These are phyloP conservation scores for Hylaeus anthracinus DNA, from an alignment of 1,140 invertebrate species.

Conservation along the genomic window DNA sequence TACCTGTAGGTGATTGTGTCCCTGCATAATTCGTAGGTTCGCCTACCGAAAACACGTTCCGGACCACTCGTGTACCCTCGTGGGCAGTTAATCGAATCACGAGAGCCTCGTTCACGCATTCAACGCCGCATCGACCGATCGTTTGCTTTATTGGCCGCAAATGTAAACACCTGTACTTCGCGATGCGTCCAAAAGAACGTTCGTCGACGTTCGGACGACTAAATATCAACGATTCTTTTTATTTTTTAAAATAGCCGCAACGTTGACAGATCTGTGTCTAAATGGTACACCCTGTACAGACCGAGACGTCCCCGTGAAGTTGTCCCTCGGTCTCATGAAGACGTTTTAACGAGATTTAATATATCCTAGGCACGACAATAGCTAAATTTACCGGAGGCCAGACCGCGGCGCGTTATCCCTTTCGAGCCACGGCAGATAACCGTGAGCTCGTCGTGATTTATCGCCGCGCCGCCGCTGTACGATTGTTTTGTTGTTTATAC, in stretches of 20 bases:
- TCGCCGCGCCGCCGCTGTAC: constrained; percentile 39
- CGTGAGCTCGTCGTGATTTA: constrained; percentile 53
- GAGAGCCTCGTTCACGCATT: not conserved
- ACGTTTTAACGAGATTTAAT: constrained; percentile 69
- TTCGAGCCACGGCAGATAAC: constrained; percentile 49
- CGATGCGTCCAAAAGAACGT: not conserved
- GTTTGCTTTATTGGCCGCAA: not conserved
- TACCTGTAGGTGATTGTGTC: constrained; percentile 17
- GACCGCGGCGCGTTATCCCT: constrained; percentile 52
- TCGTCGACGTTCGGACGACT: not conserved
- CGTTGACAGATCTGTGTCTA: too few species aligned
- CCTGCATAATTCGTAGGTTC: constrained; percentile 47
- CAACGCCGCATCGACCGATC: not conserved
- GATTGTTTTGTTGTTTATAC: constrained; percentile 68
- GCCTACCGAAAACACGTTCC: constrained; percentile 28
- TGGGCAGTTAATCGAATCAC: constrained; percentile 13
- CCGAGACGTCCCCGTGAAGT: not conserved
- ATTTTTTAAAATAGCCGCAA: too few species aligned
- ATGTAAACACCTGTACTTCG: constrained; percentile 1
- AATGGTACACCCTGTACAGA: not conserved
- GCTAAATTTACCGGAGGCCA: constrained; percentile 65
- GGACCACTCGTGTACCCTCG: not conserved
- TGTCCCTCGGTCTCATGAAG: constrained; percentile 41
- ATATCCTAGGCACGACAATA: constrained; percentile 66
- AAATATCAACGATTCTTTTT: too few species aligned